A percentile compares a stretch with the other conserved stretches of the same genome.
These are phyloP conservation scores for Fukomys damarensis DNA, from an alignment of 2,113 vertebrate species.

Conservation along the genomic window DNA sequence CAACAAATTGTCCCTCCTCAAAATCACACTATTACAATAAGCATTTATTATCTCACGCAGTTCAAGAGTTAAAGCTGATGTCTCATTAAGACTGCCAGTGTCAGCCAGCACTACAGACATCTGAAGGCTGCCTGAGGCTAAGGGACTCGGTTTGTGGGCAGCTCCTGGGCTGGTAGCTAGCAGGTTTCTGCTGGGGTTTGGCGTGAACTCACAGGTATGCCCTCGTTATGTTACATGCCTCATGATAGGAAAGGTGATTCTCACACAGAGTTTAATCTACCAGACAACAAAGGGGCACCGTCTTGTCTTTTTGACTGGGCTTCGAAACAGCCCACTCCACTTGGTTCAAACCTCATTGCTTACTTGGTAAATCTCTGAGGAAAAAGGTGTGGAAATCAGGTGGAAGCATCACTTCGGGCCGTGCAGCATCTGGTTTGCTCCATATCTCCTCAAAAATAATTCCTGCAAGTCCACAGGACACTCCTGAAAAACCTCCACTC, in stretches of 20 bases:
- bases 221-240: neutral
- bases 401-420: neutral
- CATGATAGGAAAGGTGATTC: neutral
- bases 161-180: neutral
- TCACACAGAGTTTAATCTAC: neutral
- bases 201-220: neutral
- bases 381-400: neutral
- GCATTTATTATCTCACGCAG: neutral
- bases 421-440: neutral
- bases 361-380: neutral
- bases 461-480: neutral
- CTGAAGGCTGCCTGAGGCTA: neutral
- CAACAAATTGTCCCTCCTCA: neutral
- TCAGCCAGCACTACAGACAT: neutral
- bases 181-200: neutral
- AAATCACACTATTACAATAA: neutral
- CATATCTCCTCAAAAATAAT: neutral
- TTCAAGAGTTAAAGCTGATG: neutral
- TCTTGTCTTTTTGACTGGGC: neutral
- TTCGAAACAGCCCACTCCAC: neutral
- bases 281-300: neutral
- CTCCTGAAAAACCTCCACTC: neutral
- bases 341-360: neutral
- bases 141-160: neutral
- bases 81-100: neutral